These are phyloP conservation scores for Peromyscus nudipes DNA, from an alignment of 2,797 vertebrate genomes.

Conservation along the genomic window DNA sequence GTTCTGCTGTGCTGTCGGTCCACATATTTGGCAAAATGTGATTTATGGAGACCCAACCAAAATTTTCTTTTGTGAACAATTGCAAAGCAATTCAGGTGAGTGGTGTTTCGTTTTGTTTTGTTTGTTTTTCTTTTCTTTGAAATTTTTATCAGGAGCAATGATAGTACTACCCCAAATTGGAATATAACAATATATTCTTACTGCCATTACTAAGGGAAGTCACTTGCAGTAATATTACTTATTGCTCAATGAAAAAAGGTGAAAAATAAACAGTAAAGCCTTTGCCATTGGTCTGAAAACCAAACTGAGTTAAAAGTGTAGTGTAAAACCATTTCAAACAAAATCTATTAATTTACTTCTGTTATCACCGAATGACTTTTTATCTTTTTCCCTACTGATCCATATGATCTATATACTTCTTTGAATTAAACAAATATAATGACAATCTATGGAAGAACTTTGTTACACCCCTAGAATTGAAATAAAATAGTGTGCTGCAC, in stretches of 20 bases:
- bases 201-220: constrained; percentile 13
- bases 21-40: constrained; percentile 51
- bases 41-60: constrained; percentile 18
- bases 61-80: constrained; percentile 29
- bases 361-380: background rate
- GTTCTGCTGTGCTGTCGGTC: constrained; percentile 17
- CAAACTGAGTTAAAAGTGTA: background rate
- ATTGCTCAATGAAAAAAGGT: background rate
- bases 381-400: background rate
- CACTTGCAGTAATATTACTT: background rate
- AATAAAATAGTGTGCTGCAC: background rate
- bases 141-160: constrained; percentile 15
- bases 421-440: background rate
- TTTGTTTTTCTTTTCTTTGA: background rate
- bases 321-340: background rate
- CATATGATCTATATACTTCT: background rate
- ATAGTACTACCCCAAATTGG: background rate
- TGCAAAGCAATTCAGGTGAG: constrained; percentile 7
- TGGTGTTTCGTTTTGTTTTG: background rate
- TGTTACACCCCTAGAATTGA: background rate
- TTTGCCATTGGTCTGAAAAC: background rate
- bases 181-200: background rate
- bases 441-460: background rate
- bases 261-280: background rate
- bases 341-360: background rate